These are phyloP conservation scores for Allacma fusca DNA, from an alignment of 2,888 invertebrate genomes.

Conservation along the genomic window DNA sequence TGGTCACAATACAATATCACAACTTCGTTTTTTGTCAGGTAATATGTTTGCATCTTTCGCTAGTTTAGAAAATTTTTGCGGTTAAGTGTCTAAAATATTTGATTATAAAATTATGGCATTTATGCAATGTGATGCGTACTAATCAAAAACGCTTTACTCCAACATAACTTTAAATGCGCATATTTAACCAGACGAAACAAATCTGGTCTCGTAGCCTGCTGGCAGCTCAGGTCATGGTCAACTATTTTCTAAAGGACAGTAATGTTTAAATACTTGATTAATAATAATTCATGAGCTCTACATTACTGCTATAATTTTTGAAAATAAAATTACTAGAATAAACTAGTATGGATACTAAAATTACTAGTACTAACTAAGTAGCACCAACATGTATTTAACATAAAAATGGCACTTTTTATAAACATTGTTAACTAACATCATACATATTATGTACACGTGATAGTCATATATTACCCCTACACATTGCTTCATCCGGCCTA, in stretches of 20 bases:
- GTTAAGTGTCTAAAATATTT: neutral
- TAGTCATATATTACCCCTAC: neutral
- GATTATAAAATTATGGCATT: no score
- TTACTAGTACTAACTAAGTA: neutral
- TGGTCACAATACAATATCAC: constrained; percentile 12
- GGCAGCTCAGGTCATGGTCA: no score
- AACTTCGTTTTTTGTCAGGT: constrained; percentile 1
- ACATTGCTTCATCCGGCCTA: constrained; percentile 6
- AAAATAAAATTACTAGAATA: neutral
- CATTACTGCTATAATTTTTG: neutral
- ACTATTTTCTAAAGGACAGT: no score
- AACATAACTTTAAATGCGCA: no score
- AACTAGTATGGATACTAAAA: neutral
- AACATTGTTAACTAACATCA: neutral
- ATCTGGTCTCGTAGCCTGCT: no score
- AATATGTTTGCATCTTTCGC: neutral
- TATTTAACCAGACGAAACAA: no score
- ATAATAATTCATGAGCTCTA: no score
- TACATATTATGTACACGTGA: neutral
- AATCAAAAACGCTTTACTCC: no score
- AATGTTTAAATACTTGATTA: no score
- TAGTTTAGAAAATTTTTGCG: neutral
- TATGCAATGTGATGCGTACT: no score
- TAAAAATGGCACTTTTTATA: constrained; percentile 12
- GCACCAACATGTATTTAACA: neutral